Percentiles rank a stretch among this genome's conserved stretches.
Evolutionary conservation across 2,888 invertebrate genomes (phyloP).

Genomic region (Polymixis lichenea): DNA sequence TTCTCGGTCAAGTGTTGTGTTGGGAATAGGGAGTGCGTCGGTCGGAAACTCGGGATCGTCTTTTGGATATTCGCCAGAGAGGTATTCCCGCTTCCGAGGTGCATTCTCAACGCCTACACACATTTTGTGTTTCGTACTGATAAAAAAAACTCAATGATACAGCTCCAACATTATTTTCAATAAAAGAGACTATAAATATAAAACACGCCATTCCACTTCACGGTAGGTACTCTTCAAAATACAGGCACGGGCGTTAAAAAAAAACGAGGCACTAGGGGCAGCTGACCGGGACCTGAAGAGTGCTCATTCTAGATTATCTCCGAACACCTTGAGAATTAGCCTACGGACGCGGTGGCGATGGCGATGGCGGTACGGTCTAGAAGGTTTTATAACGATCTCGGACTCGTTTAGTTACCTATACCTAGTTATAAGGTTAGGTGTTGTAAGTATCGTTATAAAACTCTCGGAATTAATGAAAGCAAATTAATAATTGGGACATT

Average conservation of each 20-base stretch:
- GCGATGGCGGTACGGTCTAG: neutral
- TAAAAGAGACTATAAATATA: neutral
- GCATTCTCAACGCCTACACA: slow-evolving; percentile 77
- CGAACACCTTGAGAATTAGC: neutral
- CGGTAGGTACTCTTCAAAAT: neutral
- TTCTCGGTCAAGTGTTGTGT: slow-evolving; percentile 63
- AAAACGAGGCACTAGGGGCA: neutral
- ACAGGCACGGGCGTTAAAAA: neutral
- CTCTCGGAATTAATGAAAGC: no score
- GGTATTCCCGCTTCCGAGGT: slow-evolving; percentile 85
- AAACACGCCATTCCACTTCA: neutral
- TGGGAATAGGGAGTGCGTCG: slow-evolving; percentile 63
- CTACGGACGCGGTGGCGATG: neutral
- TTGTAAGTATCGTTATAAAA: neutral
- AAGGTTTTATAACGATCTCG: neutral
- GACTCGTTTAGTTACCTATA: neutral
- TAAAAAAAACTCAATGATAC: slow-evolving; percentile 37
- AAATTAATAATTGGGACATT: neutral
- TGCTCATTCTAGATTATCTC: neutral
- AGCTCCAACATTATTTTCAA: slow-evolving; percentile 17
- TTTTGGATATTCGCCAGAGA: slow-evolving; percentile 82
- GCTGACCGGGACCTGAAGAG: neutral
- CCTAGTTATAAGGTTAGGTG: neutral
- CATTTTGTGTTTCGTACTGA: slow-evolving; percentile 45
- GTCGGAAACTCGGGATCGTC: slow-evolving; percentile 66